Conservation (phyloP, 2,113 vertebrate species). For the Struthio camelus region DNA sequence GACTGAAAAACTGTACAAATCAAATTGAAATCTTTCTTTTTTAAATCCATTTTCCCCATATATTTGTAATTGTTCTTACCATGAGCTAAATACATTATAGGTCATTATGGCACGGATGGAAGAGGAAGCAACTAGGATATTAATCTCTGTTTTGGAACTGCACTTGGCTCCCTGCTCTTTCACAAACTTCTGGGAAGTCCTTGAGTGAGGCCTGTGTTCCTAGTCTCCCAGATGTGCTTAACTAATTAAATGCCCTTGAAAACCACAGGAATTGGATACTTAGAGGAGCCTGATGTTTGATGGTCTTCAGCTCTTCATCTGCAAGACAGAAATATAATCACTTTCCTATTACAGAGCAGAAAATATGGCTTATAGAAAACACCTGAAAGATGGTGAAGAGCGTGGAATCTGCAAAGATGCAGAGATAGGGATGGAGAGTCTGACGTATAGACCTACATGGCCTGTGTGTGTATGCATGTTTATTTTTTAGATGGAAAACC, state of each 20-base stretch:
- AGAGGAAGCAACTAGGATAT: background rate
- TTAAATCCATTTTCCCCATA: background rate
- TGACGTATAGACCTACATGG: background rate
- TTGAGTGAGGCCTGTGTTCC: background rate
- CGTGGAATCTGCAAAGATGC: background rate
- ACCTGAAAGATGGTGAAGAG: background rate
- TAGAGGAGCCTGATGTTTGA: background rate
- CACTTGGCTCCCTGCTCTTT: background rate
- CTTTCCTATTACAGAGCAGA: background rate
- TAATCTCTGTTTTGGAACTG: background rate
- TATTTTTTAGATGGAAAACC: background rate
- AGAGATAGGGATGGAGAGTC: background rate
- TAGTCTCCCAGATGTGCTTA: background rate
- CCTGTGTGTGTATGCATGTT: fast-evolving
- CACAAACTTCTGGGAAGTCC: background rate
- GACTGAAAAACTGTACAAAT: background rate
- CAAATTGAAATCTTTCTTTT: background rate
- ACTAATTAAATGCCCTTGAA: background rate
- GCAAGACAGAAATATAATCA: background rate
- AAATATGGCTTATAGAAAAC: background rate
- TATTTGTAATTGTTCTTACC: background rate
- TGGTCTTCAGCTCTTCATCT: background rate
- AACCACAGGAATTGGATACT: background rate
- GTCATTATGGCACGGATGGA: background rate
- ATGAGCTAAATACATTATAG: background rate